phyloP scores from a whole-genome alignment of 2,797 vertebrate species.

The Ataeniobius toweri region DNA sequence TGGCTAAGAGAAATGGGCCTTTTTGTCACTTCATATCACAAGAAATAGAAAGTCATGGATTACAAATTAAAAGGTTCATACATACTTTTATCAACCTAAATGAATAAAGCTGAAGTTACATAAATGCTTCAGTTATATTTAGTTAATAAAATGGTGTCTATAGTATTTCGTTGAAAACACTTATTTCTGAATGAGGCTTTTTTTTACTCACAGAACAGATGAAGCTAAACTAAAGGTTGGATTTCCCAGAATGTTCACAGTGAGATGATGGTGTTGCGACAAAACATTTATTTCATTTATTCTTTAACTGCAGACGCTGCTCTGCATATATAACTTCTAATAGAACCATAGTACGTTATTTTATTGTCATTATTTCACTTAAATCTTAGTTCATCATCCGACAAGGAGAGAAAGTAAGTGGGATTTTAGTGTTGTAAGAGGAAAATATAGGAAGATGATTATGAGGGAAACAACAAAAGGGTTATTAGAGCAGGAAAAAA shows the following conservation, averaged over 20 bases:
- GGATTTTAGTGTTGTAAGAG: background rate
- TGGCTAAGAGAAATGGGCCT: background rate
- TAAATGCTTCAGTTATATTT: background rate
- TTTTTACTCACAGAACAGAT: too few relatives aligned
- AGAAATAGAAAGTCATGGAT: background rate
- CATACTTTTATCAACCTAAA: background rate
- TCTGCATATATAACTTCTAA: background rate
- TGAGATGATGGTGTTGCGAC: background rate
- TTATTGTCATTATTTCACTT: background rate
- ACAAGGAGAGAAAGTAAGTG: background rate
- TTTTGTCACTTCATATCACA: background rate
- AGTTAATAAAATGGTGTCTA: background rate
- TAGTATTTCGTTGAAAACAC: background rate
- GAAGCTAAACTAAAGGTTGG: background rate
- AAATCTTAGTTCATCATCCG: background rate
- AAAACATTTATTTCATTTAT: background rate
- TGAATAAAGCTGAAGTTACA: background rate
- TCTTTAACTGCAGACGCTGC: background rate
- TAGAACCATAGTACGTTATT: background rate
- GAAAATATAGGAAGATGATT: conserved; percentile 4
- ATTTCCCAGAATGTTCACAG: background rate
- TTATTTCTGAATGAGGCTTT: background rate
- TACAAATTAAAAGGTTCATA: background rate
- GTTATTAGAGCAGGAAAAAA: conserved; percentile 1
- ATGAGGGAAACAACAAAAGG: conserved; percentile 5